Base-by-base conservation (phyloP, 1,140 invertebrate genomes). In the Drosophila pruinosa region DNA sequence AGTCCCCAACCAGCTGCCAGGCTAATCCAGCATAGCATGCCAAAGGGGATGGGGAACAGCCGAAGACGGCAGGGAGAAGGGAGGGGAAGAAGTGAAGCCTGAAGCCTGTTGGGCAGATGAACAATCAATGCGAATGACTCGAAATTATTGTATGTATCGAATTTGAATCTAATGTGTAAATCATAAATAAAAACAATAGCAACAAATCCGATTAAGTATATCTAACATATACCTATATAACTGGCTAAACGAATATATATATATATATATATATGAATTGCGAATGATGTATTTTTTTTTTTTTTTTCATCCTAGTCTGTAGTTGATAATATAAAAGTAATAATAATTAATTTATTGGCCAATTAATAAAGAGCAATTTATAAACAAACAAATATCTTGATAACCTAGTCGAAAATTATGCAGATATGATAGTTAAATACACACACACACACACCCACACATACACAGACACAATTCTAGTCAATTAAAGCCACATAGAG, bases 351-450 rank as follows among this genome's bases (percentile, higher is more conserved):
- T 85, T 65, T 80, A 86, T 80, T 85, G 77, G 80, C 81, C 73
- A 86, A 85, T 86, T 85, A 86, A 85, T 86, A 85, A 85, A 77
- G 53, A 86, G 80, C 81, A 77, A 85, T 77, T 80, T 73, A 85
- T 73, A 75, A 78, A 57, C 47, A 81, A 70, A 39, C 17, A 64
- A 15, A 71, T 71, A 64, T 57, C 61, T 65, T 71, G 65, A 83
- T 80, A 72, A 83, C 63, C 59, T 76, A 80, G 80, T 62, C 76
- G 57, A 83, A 81, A 52, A 65, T 64, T 56, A 67, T 62, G 65
- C 56, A 56, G 70, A 50, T 36, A 58, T 31, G 14, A 34, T 69
- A 69, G 65, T 53, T 53, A 41, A 69, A 69, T 70, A 52, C 24
- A 52, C 21, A 38, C 7, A 69, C 61, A 54, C 19, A 38, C 15